Percentiles rank a stretch among this genome's conserved stretches.
These are phyloP conservation scores for Colostygia pectinataria DNA, from an alignment of 2,888 invertebrate genomes.

Conservation along the genomic window DNA sequence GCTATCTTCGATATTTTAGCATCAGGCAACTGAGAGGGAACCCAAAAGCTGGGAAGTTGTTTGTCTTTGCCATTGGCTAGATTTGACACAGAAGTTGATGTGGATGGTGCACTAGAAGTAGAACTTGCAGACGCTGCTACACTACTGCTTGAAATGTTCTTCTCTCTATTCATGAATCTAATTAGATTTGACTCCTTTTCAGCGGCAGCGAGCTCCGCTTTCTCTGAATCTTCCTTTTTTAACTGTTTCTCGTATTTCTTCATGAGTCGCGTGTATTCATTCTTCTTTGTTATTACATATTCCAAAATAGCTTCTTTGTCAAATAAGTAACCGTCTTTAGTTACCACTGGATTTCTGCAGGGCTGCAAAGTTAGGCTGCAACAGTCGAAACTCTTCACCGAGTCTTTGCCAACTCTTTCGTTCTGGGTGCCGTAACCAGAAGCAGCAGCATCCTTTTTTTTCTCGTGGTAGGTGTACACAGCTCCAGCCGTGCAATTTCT, in stretches of 20 bases:
- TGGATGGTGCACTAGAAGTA: conserved; percentile 28
- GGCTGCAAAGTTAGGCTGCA: conserved; percentile 98
- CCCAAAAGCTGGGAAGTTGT: conserved; percentile 97
- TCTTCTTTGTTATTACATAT: conserved; percentile 97
- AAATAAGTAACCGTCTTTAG: conserved; percentile 94
- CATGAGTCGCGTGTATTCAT: conserved; percentile 92
- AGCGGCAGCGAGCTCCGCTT: conserved; percentile 87
- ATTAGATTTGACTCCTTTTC: conserved; percentile 89
- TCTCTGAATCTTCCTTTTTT: conserved; percentile 88
- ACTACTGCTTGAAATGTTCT: conserved; percentile 85
- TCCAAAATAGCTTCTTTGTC: conserved; percentile 98
- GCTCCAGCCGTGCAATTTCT: conserved; percentile 99
- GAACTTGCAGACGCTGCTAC: conserved; percentile 34
- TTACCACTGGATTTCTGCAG: conserved; percentile 94
- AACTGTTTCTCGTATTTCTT: conserved; percentile 96
- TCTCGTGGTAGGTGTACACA: conserved; percentile 99
- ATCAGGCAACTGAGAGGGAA: conserved; percentile 96
- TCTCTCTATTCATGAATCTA: conserved; percentile 92
- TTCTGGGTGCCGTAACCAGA: conserved; percentile 96
- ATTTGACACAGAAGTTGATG: conserved; percentile 87
- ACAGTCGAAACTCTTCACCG: conserved; percentile 96
- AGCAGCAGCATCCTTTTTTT: conserved; percentile 96
- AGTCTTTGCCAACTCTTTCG: conserved; percentile 96
- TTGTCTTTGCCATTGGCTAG: conserved; percentile 90
- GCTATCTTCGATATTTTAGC: conserved; percentile 85